Evolutionary conservation across 2,888 invertebrate species (phyloP), one percentile per base, ranked within the genome.

Genomic region (Lasioglossum zephyrum): DNA sequence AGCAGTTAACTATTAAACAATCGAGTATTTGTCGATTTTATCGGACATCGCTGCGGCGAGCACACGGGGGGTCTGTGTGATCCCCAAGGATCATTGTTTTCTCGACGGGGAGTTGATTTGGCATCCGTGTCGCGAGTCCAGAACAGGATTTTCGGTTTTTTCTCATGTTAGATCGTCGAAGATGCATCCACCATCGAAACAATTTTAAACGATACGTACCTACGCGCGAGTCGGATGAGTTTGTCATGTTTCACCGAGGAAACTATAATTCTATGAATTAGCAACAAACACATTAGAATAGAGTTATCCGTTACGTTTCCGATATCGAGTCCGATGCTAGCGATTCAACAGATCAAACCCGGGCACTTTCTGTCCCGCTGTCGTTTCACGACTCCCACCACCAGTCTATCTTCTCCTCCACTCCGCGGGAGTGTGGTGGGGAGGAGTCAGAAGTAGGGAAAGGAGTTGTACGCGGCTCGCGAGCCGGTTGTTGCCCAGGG

Each of bases 11-110:
- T 85, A 78, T 41, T 66, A 84, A 81, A 72, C 78, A 49, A 82
- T 81, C 77, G 82, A 82, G 72, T 66, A 49, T 63, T 80, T 77
- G 36, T 41, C 76, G 87, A 88, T 81, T 53, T 53, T 79, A 60
- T 73, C 77, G 69, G 41, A 69, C 26, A 63, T 44, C 63, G 72
- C 31, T 77, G 70, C 77, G 76, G 84, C 81, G 69, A 47, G 47
- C 22, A n/a, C 57, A 57, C 49, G n/a, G 79, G 36, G 87, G 77
- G 57, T 13, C 84, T 70, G 83, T 77, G 73, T 39, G 41, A 66
- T 63, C 63, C 63, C n/a, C 47, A 26, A 22, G n/a, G 36, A 26
- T 44, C 9, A 16, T 81, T 79, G n/a, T 44, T 41, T 69, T 70
- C 41, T 74, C 4, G 39, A 49, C 16, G 22, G 31, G 26, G 9